A percentile compares a stretch with the other conserved stretches of the same genome.
Conservation (phyloP, 2,113 vertebrate genomes). For the Bufo gargarizans region DNA sequence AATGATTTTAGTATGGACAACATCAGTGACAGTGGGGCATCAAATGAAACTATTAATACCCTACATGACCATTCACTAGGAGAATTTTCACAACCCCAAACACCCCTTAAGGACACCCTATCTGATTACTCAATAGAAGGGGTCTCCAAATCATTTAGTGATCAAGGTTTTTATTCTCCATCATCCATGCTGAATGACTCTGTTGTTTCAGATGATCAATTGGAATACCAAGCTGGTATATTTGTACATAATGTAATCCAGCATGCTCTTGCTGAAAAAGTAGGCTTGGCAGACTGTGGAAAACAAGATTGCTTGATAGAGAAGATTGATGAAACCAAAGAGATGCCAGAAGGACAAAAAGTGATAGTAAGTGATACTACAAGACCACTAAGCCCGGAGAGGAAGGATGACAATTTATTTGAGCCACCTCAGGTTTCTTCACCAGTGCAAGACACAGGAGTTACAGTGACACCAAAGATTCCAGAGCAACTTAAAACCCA, state of each 20-base stretch:
- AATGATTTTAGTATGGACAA: slow-evolving; percentile 94
- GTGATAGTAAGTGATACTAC: slow-evolving; percentile 50
- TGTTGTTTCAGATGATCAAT: slow-evolving; percentile 77
- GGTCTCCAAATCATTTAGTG: slow-evolving; percentile 73
- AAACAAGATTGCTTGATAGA: slow-evolving; percentile 32
- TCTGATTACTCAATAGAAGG: slow-evolving; percentile 75
- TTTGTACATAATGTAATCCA: slow-evolving; percentile 92
- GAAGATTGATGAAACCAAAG: slow-evolving; percentile 61
- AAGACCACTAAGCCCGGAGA: slow-evolving; percentile 56
- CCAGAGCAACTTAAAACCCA: slow-evolving; percentile 70
- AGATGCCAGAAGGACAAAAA: slow-evolving; percentile 47
- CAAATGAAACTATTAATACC: slow-evolving; percentile 81
- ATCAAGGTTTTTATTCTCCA: slow-evolving; percentile 70
- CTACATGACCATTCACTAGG: slow-evolving; percentile 80
- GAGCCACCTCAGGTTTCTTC: slow-evolving; percentile 80
- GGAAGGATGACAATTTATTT: slow-evolving; percentile 65
- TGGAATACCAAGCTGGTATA: slow-evolving; percentile 89
- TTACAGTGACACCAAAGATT: slow-evolving; percentile 72
- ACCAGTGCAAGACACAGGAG: slow-evolving; percentile 76
- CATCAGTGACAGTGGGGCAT: slow-evolving; percentile 91
- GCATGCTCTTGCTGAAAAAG: slow-evolving; percentile 86
- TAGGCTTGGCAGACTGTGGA: slow-evolving; percentile 58
- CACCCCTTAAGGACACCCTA: slow-evolving; percentile 80
- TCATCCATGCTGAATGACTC: slow-evolving; percentile 68
- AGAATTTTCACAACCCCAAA: slow-evolving; percentile 82